Evolutionary conservation across 2,113 vertebrate species (phyloP), one percentile per base, ranked within the genome.

Genomic region (Helogale parvula): DNA sequence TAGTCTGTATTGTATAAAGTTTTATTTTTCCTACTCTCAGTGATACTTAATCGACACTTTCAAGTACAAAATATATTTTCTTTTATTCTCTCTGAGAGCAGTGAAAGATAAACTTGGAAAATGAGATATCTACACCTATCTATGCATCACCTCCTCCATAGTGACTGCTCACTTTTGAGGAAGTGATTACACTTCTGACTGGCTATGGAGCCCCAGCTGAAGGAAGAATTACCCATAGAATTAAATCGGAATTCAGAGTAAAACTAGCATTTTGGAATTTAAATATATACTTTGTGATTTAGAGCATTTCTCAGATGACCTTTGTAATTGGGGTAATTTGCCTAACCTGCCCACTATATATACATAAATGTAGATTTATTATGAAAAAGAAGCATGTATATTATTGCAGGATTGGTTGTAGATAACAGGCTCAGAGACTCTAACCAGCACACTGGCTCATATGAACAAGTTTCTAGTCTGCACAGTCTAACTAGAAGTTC

Each of bases 41-140:
- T 1, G 66, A 2, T 69, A 35, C 35, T 45, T 83, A 57, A 72
- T n/a, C 57, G 38, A 80, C 65, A 74, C 45, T 31, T 88, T 68
- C 50, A 88, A 86, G n/a, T 76, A 72, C 23, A 93, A 89, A 92
- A 41, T 57, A n/a, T 41, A 65, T 85, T 92, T 93, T 84, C n/a
- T 66, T 93, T 82, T 77, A 21, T 17, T 29, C 31, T 81, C 21
- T 83, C 35, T 89, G 50, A 69, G 38, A 69, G 33, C 45, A 50
- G 6, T 65, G 85, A 87, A 88, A 83, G 33, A 60, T 80, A 87
- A 92, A 52, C 41, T 27, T 90, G 41, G 41, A 80, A 72, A 84
- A 74, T 50, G 21, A 83, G 35, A 76, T 17, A 35, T 72, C 6
- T 50, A 21, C 33, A 54, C 23, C 41, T 50, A 93, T 27, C 57